Conservation (phyloP, 1,140 invertebrate species). For the Venturia canescens region DNA sequence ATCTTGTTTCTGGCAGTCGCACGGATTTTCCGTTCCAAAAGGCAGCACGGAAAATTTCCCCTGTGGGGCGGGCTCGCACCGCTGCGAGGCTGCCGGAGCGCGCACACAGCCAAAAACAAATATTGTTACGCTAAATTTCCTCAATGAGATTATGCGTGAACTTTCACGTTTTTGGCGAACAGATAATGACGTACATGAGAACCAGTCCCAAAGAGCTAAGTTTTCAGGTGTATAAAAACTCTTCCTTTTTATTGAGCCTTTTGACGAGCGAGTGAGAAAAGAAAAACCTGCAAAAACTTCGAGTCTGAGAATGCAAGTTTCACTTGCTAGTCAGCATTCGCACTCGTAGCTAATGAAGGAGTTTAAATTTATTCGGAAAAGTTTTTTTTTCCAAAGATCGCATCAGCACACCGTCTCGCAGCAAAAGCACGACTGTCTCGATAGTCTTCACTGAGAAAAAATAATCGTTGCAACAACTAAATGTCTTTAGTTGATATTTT, state of each 20-base stretch:
- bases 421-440: too few relatives aligned
- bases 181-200: background rate
- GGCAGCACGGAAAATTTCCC: background rate
- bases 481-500: too few relatives aligned
- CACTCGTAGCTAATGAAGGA: slow-evolving; percentile 2
- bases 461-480: too few relatives aligned
- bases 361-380: too few relatives aligned
- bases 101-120: background rate
- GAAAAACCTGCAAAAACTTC: background rate
- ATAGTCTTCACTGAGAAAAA: too few relatives aligned
- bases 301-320: background rate
- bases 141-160: slow-evolving; percentile 3
- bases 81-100: background rate
- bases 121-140: background rate
- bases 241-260: background rate
- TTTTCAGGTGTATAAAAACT: background rate
- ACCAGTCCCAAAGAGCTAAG: too few relatives aligned
- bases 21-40: slow-evolving; percentile 22
- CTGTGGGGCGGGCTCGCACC: background rate
- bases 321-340: background rate
- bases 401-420: too few relatives aligned
- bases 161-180: background rate
- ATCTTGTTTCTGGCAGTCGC: slow-evolving; percentile 52
- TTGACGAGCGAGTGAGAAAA: background rate
- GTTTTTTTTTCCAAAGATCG: too few relatives aligned